Conservation (phyloP, 1,140 invertebrate species). For the Leguminivora glycinivorella region DNA sequence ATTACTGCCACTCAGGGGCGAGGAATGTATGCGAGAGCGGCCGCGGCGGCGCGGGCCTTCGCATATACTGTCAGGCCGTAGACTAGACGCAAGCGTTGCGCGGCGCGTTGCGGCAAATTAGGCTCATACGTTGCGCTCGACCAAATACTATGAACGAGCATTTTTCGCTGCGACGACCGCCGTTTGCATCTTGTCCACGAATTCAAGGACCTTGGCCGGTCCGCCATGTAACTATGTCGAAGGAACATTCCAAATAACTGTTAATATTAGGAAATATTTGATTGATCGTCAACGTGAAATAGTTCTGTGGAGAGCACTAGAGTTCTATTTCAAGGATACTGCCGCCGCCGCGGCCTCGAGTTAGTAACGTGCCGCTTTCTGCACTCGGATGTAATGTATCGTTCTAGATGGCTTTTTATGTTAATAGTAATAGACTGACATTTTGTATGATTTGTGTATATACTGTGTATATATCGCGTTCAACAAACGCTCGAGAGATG, state of each 20-base stretch:
- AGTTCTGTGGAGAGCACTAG: constrained; percentile 1
- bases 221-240: not conserved
- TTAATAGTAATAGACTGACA: constrained; percentile 47
- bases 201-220: not conserved
- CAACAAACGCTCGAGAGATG: not conserved
- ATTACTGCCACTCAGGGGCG: constrained; percentile 43
- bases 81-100: no score
- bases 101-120: no score
- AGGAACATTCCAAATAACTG: not conserved
- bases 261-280: not conserved
- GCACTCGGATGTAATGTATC: constrained; percentile 12
- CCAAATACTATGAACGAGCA: no score
- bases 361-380: constrained; percentile 19
- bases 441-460: constrained; percentile 24
- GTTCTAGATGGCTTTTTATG: constrained; percentile 49
- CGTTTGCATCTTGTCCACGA: no score
- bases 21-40: constrained; percentile 47
- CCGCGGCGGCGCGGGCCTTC: constrained; percentile 28
- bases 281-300: not conserved
- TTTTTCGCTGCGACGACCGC: no score
- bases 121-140: no score
- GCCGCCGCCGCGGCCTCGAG: not conserved
- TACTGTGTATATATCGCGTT: constrained; percentile 3
- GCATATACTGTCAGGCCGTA: not conserved
- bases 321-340: not conserved